Evolutionary conservation across 2,113 vertebrate genomes (phyloP), one percentile per base, ranked within the genome.

Genomic region (Numida meleagris): DNA sequence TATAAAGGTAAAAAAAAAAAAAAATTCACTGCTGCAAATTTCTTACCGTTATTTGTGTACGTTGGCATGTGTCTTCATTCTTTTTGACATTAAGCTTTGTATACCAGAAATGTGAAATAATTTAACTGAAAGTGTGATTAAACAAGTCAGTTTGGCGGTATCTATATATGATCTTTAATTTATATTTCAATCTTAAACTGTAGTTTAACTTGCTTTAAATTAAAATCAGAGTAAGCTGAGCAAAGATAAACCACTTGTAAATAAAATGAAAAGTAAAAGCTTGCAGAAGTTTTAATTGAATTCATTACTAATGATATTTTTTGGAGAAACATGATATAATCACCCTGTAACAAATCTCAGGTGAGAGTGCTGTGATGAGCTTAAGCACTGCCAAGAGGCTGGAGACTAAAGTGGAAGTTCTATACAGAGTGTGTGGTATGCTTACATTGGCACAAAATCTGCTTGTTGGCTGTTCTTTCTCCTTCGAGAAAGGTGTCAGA

Each of bases 1-100:
- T 91, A 99, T 99, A 96, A 99, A 99, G 99, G 98, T 99, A 96
- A 96, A 90, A 71, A 77, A 3, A 7, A 40, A 36, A 51, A 63
- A 45, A 19, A 29, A 51, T 25, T 9, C 12, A 18, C 91, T 71
- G 36, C 31, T 93, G 68, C 81, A 67, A 18, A 10, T 4, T 92
- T 87, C 72, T 70, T 3, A 45, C 73, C 40, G 9, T 70, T 70
- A 5, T 55, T 61, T 75, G 23, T 42, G 9, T 38, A 15, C 7
- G 12, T 25, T 2, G 1, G 24, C 25, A 15, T 38, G 2, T 4
- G 62, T 5, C 10, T 58, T 81, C 19, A 4, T 67, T 78, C 25
- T 73, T 66, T 65, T 79, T 53, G 21, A 46, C 45, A 4, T 74
- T 48, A 23, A 84, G 21, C 13, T 73, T 72, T 46, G 18, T 43